Evolutionary conservation across 2,888 invertebrate species (phyloP), one percentile per base, ranked within the genome.

Genomic region (Hyposoter dolosus): DNA sequence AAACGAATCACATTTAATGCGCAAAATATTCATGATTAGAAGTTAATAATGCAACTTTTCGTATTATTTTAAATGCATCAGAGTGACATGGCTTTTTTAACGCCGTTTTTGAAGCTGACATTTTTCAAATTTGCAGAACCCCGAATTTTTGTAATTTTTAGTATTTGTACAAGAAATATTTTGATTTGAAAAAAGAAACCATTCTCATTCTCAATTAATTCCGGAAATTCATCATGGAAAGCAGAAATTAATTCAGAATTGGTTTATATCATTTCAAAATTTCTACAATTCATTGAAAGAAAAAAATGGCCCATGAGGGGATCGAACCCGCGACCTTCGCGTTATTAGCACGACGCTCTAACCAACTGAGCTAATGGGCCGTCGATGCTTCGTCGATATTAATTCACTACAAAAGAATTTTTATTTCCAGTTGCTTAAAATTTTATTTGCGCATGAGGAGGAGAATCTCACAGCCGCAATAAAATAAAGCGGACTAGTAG

Each of bases 281-380:
- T 53, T 53, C 3, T 7, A 19, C 19, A 19, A 53, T 56, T 23
- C 1, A 2, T 1, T 4, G 56, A 5, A 5, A 28, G 28, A 60
- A 60, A 60, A 86, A 85, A 79, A 7, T 91, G 92, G 90, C 91
- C 90, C 90, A 90, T 92, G 91, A 82, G 91, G 92, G 92, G 90
- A 92, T 92, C 91, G 92, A 92, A 92, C 91, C 90, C 91, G 87
- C 91, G 91, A 91, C 91, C 90, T 92, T 92, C 90, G 92, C 92
- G 91, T 92, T 92, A 92, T 92, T 92, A 93, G 91, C 91, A 91
- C 92, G 91, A 92, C 91, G 92, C 91, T 92, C 92, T 92, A 91
- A 92, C 92, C 91, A 91, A 89, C 91, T 92, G 91, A 92, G 92
- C 92, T 92, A 92, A 92, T 90, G 88, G 89, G 89, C 90, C 90